A percentile compares a stretch with the other conserved stretches of the same genome.
Conservation (phyloP, 2,888 invertebrate genomes). For the Microctonus brassicae region DNA sequence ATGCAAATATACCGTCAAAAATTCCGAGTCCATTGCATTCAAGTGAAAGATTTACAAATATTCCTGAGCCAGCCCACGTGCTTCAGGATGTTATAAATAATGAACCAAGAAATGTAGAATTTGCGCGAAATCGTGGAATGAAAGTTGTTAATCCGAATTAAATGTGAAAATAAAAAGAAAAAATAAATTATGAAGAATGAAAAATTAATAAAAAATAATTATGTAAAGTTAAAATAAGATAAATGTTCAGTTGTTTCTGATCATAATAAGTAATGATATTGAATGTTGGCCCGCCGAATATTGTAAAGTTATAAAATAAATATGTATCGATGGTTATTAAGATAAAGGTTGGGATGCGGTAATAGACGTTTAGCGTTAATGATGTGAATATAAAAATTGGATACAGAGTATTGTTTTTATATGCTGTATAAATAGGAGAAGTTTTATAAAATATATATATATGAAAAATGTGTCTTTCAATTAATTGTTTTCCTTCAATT, state of each 20-base stretch:
- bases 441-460: slow-evolving; percentile 66
- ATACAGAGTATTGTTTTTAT: slow-evolving; percentile 70
- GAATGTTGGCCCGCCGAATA: slow-evolving; percentile 63
- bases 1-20: not conserved
- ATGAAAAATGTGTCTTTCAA: slow-evolving; percentile 16
- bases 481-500: not conserved
- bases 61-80: slow-evolving; percentile 18
- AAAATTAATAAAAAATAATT: no score
- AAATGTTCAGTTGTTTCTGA: slow-evolving; percentile 37
- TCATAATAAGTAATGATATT: slow-evolving; percentile 47
- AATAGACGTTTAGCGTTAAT: slow-evolving; percentile 66
- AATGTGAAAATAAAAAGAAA: not conserved
- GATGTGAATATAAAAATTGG: slow-evolving; percentile 68
- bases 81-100: slow-evolving; percentile 18
- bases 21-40: not conserved
- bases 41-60: slow-evolving; percentile 7
- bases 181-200: not conserved
- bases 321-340: slow-evolving; percentile 40
- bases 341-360: slow-evolving; percentile 46
- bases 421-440: slow-evolving; percentile 69
- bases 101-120: slow-evolving; percentile 23
- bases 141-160: slow-evolving; percentile 35
- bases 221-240: slow-evolving; percentile 6
- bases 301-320: slow-evolving; percentile 60
- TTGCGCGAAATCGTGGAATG: slow-evolving; percentile 26